Evolutionary conservation across 2,888 invertebrate species (phyloP).

Genomic region (Himalopsyche kuldschensis): DNA sequence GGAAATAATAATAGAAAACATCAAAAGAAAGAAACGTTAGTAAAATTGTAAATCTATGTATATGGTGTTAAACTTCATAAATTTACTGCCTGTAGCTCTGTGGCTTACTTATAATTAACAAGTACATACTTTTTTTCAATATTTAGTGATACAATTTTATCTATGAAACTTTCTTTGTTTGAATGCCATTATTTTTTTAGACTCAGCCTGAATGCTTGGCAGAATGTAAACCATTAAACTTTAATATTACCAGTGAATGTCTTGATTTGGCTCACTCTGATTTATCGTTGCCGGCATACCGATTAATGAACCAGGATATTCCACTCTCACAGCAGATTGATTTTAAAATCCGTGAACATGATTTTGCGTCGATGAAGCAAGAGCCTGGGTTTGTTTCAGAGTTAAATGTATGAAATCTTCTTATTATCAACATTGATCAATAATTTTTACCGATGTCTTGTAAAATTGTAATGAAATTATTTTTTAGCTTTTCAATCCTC

Average conservation of each 20-base stretch:
- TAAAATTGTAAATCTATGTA: too few relatives aligned
- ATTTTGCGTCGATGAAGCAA: constrained; percentile 36
- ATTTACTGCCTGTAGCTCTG: too few relatives aligned
- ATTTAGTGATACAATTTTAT: too few relatives aligned
- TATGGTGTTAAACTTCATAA: too few relatives aligned
- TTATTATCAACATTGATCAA: background rate
- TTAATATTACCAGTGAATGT: constrained; percentile 38
- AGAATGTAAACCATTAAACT: constrained; percentile 39
- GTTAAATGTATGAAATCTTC: constrained; percentile 27
- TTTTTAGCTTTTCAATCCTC: constrained; percentile 34
- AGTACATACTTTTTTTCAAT: too few relatives aligned
- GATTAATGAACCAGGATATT: constrained; percentile 33
- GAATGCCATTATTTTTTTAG: constrained; percentile 17
- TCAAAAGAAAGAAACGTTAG: too few relatives aligned
- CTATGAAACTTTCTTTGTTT: background rate
- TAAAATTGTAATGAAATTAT: background rate
- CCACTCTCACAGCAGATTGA: constrained; percentile 35
- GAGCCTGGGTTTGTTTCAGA: constrained; percentile 34
- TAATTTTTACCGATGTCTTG: background rate
- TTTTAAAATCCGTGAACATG: constrained; percentile 34
- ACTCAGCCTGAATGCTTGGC: constrained; percentile 34
- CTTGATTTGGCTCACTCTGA: constrained; percentile 38
- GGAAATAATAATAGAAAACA: too few relatives aligned
- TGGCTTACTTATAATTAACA: too few relatives aligned
- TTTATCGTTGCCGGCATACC: constrained; percentile 29